These are phyloP conservation scores for Xestia rhomboidea DNA, from an alignment of 2,888 invertebrate genomes.

Conservation along the genomic window DNA sequence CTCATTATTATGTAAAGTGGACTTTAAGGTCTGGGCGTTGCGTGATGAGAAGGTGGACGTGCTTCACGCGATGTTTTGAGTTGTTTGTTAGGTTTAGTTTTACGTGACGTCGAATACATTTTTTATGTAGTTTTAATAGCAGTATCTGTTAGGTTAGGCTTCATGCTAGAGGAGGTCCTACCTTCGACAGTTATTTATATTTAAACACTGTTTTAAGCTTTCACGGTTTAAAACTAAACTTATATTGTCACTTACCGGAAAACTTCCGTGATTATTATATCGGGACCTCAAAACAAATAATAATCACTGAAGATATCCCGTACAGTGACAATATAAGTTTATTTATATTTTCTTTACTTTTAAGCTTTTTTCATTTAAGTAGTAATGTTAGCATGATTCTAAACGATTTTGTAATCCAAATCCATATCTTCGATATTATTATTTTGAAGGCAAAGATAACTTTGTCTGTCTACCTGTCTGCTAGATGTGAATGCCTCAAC, in stretches of 20 bases:
- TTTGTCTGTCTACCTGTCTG: background rate
- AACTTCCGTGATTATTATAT: too few relatives aligned
- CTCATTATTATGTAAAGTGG: constrained; percentile 64
- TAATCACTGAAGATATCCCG: too few relatives aligned
- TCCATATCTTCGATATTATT: background rate
- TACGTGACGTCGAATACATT: background rate
- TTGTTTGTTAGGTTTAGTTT: constrained; percentile 12
- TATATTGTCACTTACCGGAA: too few relatives aligned
- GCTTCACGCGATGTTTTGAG: constrained; percentile 35
- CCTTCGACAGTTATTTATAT: background rate
- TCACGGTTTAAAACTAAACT: too few relatives aligned
- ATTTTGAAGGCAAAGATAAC: background rate
- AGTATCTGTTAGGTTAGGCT: background rate
- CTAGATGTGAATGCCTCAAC: background rate
- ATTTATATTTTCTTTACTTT: too few relatives aligned
- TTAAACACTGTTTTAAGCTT: too few relatives aligned
- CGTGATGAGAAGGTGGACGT: constrained; percentile 33
- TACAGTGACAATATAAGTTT: too few relatives aligned
- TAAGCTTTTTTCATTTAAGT: background rate
- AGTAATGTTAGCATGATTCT: background rate
- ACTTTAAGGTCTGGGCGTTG: constrained; percentile 34
- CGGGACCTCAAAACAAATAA: too few relatives aligned
- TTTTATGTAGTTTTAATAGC: background rate
- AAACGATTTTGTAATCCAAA: background rate
- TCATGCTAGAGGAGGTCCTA: background rate